These are phyloP conservation scores for Amphiprion ocellaris DNA, from an alignment of 2,113 vertebrate genomes.

Conservation along the genomic window DNA sequence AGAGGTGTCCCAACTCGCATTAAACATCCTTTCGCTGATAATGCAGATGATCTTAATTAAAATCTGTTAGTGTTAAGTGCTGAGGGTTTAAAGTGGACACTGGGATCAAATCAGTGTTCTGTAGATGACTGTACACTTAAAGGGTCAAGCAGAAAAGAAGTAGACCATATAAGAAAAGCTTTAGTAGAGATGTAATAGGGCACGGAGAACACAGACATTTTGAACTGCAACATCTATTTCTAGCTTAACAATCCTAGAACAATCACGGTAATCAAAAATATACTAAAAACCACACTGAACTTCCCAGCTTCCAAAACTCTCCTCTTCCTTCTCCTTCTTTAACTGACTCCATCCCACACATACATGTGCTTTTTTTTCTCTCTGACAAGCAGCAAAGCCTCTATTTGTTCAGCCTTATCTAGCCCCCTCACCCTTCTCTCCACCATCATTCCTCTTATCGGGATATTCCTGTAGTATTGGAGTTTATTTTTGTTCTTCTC, in stretches of 20 bases:
- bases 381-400: slow-evolving; percentile 5
- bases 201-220: neutral
- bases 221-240: neutral
- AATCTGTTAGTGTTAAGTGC: neutral
- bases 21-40: no score
- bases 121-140: no score
- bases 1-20: no score
- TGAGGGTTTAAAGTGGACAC: neutral
- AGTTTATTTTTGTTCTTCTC: slow-evolving; percentile 52
- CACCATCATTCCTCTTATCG: slow-evolving; percentile 54
- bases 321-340: neutral
- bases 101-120: no score
- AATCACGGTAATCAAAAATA: neutral
- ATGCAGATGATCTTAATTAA: neutral
- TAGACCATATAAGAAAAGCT: neutral
- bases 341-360: neutral
- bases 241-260: neutral
- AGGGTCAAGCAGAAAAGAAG: neutral
- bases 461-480: slow-evolving; percentile 23
- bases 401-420: slow-evolving; percentile 56
- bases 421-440: slow-evolving; percentile 6
- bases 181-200: neutral
- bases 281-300: neutral
- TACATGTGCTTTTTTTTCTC: neutral
- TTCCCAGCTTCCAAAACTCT: neutral